Conservation (phyloP, 2,797 vertebrate species). For the Pteropus rufus region DNA sequence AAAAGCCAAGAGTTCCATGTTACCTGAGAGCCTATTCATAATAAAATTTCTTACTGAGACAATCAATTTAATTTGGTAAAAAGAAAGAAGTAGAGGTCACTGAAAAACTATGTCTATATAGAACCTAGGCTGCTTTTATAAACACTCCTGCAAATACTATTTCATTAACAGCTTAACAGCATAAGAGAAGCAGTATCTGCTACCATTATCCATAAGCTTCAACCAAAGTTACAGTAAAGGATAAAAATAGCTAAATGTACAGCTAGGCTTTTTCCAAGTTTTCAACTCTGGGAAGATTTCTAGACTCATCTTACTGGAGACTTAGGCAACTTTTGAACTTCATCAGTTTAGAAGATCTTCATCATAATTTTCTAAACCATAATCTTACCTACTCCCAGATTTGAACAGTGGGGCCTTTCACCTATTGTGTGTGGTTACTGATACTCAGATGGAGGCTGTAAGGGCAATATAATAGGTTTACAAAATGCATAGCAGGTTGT, state of each 20-base stretch:
- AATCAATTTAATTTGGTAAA: not conserved
- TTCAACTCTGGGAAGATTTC: not conserved
- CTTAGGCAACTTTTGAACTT: not conserved
- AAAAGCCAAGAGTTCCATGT: not conserved
- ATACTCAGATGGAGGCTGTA: not conserved
- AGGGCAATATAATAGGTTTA: not conserved
- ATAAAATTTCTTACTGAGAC: not conserved
- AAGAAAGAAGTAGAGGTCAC: not conserved
- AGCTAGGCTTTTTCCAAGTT: not conserved
- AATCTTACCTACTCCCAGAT: not conserved
- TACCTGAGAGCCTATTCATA: not conserved
- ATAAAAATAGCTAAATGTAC: not conserved
- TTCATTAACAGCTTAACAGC: not conserved
- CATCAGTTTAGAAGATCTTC: not conserved
- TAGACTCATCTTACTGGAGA: not conserved
- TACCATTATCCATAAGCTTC: not conserved
- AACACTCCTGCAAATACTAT: not conserved
- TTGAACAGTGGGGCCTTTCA: not conserved
- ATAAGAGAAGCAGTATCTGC: not conserved
- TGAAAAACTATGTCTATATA: not conserved
- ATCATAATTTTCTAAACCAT: not conserved
- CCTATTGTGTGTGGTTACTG: not conserved
- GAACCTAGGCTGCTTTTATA: conserved; percentile 10
- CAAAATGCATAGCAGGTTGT: not conserved
- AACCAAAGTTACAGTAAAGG: not conserved